Evolutionary conservation across 2,797 vertebrate species (phyloP), one percentile per base, ranked within the genome.

Genomic region (Tokudaia tokunoshimensis): DNA sequence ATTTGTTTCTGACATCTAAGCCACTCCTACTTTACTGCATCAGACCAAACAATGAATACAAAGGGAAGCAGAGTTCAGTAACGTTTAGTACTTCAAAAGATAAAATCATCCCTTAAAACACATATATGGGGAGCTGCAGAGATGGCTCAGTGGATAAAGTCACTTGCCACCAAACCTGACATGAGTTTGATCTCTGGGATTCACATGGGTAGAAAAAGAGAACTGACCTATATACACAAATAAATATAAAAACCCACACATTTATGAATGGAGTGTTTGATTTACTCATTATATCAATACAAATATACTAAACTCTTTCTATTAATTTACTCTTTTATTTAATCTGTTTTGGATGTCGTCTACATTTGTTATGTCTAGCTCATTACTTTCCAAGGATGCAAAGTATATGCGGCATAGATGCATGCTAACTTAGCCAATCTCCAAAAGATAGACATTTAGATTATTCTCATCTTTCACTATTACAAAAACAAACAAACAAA

Each of bases 31-130:
- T 96, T 93, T 92, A 29, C 79, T 92, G 24, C n/a, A 72, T 59
- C 59, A 57, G 52, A n/a, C 50, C 67, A 72, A 57, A 26, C 34
- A 92, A 96, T 47, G 87, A 70, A 80, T 37, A 52, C 1, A 20
- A 37, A n/a, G 50, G 78, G 34, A 92, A 94, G 37, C 78, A 19
- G 50, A 52, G 89, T 85, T 94, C 75, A 47, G 70, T 90, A 93
- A 31, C 31, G 89, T 94, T 75, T 83, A 81, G 37, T 82, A 65
- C 50, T 79, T 94, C 14, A 78, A 92, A 85, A 87, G 34, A 57
- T 63, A 95, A 87, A 97, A 17, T 78, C 37, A 78, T 88, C 24
- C 47, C 78, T 95, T 91, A 92, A 96, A 91, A 87, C n/a, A 37
- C 72, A 59, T 52, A 57, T 15, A 26, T 2, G 7, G 26, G 31